Conservation (phyloP, 2,797 vertebrate genomes). For the Pogoniulus pusillus region DNA sequence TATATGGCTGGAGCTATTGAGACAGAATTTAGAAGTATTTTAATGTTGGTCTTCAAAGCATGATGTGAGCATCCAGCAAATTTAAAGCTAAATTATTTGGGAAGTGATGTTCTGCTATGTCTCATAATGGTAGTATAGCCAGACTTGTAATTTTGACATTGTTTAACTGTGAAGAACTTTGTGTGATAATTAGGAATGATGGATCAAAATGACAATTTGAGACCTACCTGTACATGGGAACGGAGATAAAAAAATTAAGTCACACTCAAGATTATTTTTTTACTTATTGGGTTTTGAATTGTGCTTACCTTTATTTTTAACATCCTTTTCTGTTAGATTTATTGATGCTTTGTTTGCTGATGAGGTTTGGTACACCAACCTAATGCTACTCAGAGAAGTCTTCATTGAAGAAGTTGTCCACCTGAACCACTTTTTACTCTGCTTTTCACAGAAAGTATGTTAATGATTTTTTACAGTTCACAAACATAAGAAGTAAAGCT, state of each 20-base stretch:
- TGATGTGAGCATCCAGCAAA: not conserved
- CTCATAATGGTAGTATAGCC: not conserved
- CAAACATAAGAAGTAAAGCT: not conserved
- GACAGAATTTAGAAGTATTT: not conserved
- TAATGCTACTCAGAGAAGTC: not conserved
- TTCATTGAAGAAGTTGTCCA: not conserved
- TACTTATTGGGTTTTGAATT: not conserved
- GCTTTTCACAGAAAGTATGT: not conserved
- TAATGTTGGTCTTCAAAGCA: not conserved
- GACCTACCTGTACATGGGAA: not conserved
- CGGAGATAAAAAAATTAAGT: not conserved
- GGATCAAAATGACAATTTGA: not conserved
- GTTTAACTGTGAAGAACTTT: not conserved
- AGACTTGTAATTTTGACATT: not conserved
- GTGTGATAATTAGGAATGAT: not conserved
- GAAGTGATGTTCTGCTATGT: fast-evolving
- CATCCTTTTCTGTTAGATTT: not conserved
- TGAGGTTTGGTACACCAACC: not conserved
- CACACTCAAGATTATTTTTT: too few relatives aligned
- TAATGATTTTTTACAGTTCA: not conserved
- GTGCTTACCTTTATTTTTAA: not conserved
- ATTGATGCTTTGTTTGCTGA: not conserved
- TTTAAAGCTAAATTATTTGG: not conserved
- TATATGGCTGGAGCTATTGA: not conserved
- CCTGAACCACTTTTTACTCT: not conserved